Evolutionary conservation across 23 tunicate genomes (phyloP), one percentile per base, ranked within the genome.

Genomic region (Pegea sp.): DNA sequence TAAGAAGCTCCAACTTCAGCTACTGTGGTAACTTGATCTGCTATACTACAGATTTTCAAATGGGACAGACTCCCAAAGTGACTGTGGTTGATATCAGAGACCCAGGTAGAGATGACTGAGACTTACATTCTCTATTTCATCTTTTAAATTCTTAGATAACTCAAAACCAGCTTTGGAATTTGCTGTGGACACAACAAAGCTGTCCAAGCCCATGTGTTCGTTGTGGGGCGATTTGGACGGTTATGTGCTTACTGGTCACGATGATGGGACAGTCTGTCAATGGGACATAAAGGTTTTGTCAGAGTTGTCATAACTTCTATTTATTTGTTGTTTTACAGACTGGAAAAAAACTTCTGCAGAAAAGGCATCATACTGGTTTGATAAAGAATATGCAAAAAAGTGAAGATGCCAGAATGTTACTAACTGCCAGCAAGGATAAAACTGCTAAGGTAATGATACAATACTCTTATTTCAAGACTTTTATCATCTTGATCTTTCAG

Each of bases 161-260:
- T n/a, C n/a, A n/a, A 62, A 63, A 57, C 84, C 95, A 2, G 66
- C 76, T 7, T 44, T 84, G 19, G 62, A 81, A 28, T 74, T 84
- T 48, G 56, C 42, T 1, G 63, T 84, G 20, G 84, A 74, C 59
- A 74, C 84, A 23, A 64, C 67, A 27, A 55, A 57, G 0, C 46
- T 84, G 67, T 68, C 95, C 6, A 84, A 84, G 59, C 95, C 95
- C 3, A 84, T 84, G 95, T 84, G 95, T 68, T 73, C 91, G 16
- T 61, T 89, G 26, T 89, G 98, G 98, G 91, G 98, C 4, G 64
- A 72, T 20, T 44, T 76, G 1, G 86, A 89, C 52, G 91, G 77
- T 61, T 70, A 71, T 34, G 30, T 89, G 2, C 77, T 89, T 49
- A 76, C 98, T 29, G 98, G 98, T 0, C 88, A 89, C 60, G 98